Conservation (phyloP, 2,113 vertebrate genomes). For the Labeo rohita region DNA sequence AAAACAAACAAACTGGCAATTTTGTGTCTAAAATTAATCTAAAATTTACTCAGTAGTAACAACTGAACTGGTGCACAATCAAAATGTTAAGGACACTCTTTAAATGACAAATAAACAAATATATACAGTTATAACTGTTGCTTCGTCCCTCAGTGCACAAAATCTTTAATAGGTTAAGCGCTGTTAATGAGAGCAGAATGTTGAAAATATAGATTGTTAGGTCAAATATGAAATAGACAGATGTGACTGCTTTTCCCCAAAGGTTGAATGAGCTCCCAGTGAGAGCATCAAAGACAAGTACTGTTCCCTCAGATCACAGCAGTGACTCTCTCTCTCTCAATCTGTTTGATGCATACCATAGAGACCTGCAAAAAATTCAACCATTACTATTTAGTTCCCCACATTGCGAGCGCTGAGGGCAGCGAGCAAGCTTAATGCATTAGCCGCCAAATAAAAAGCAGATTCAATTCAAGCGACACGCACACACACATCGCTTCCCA, state of each 20-base stretch:
- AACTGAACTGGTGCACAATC: no score
- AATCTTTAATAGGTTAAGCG: neutral
- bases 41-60: neutral
- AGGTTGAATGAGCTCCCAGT: neutral
- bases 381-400: neutral
- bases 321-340: neutral
- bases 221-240: constrained; percentile 20
- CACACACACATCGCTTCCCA: constrained; percentile 17
- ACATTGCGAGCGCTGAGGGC: constrained; percentile 14
- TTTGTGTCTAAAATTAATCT: neutral
- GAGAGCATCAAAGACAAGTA: constrained; percentile 19
- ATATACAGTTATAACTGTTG: neutral
- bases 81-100: neutral
- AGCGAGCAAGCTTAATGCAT: constrained; percentile 22
- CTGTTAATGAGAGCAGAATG: neutral
- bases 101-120: neutral
- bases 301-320: constrained; percentile 3
- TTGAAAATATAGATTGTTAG: neutral
- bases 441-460: neutral
- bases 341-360: neutral
- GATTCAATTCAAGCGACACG: neutral
- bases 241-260: constrained; percentile 24
- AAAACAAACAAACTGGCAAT: neutral
- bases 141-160: neutral
- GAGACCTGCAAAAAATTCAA: neutral